A percentile compares a stretch with the other conserved stretches of the same genome.
These are phyloP conservation scores for Drosophila recens DNA, from an alignment of 2,888 invertebrate species.

Conservation along the genomic window DNA sequence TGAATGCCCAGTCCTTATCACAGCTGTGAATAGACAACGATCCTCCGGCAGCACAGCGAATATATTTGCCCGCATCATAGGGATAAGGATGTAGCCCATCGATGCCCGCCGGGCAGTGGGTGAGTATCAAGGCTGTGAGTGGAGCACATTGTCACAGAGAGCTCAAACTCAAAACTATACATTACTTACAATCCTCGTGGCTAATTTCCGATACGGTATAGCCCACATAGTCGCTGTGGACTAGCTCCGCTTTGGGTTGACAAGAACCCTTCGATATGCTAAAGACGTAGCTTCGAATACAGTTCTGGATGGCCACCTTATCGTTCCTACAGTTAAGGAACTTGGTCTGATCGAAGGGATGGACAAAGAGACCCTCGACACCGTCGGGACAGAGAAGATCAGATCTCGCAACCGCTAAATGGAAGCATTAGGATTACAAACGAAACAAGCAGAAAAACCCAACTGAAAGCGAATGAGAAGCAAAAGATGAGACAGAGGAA, in stretches of 20 bases:
- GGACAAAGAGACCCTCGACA: slow-evolving; percentile 87
- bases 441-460: slow-evolving; percentile 1
- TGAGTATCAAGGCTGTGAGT: slow-evolving; percentile 62
- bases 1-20: slow-evolving; percentile 88
- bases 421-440: slow-evolving; percentile 29
- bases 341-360: slow-evolving; percentile 88
- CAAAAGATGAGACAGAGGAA: slow-evolving; percentile 25
- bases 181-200: slow-evolving; percentile 79
- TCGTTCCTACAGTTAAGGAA: slow-evolving; percentile 90
- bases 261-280: slow-evolving; percentile 87
- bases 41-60: slow-evolving; percentile 88
- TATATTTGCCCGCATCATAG: slow-evolving; percentile 88
- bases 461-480: slow-evolving; percentile 46
- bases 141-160: not conserved
- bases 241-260: slow-evolving; percentile 87
- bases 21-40: slow-evolving; percentile 87
- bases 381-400: slow-evolving; percentile 85
- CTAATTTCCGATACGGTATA: slow-evolving; percentile 70
- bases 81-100: slow-evolving; percentile 88
- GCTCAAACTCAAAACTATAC: accelerated
- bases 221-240: slow-evolving; percentile 70
- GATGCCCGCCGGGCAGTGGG: slow-evolving; percentile 85
- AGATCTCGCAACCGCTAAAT: slow-evolving; percentile 17
- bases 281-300: slow-evolving; percentile 88
- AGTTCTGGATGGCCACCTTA: slow-evolving; percentile 87